Conservation (phyloP, 2,797 vertebrate species). For the Danio aesculapii region DNA sequence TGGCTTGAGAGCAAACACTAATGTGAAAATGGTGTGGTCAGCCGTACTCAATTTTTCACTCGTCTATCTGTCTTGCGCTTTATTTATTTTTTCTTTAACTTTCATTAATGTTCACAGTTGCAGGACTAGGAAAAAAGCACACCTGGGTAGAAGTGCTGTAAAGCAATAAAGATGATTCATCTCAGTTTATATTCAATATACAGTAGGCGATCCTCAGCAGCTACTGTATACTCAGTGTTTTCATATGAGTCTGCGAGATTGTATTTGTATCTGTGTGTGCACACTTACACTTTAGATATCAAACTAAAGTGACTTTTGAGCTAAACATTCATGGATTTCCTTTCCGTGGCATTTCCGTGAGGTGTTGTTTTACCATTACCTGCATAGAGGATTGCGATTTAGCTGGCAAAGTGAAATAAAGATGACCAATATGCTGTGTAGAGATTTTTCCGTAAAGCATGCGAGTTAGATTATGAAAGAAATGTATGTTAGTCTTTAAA, state of each 20-base stretch:
- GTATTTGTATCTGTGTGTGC: constrained; percentile 34
- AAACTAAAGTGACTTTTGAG: neutral
- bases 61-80: neutral
- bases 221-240: constrained; percentile 34
- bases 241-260: constrained; percentile 22
- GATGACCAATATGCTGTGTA: neutral
- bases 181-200: constrained; percentile 62
- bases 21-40: constrained; percentile 40
- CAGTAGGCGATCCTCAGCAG: constrained; percentile 48
- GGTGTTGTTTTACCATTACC: neutral
- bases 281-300: constrained; percentile 26
- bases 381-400: neutral
- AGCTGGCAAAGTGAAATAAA: neutral
- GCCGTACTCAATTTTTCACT: constrained; percentile 11
- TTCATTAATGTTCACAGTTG: neutral
- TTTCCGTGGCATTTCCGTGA: neutral
- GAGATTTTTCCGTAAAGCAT: neutral
- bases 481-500: too few species aligned
- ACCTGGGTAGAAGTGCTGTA: constrained; percentile 47
- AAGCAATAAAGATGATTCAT: constrained; percentile 71
- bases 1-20: constrained; percentile 39
- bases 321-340: neutral
- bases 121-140: constrained; percentile 28
- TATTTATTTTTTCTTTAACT: neutral
- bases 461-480: neutral